phyloP scores from a whole-genome alignment of 2,797 vertebrate genomes.

The Pseudochaenichthys georgianus region DNA sequence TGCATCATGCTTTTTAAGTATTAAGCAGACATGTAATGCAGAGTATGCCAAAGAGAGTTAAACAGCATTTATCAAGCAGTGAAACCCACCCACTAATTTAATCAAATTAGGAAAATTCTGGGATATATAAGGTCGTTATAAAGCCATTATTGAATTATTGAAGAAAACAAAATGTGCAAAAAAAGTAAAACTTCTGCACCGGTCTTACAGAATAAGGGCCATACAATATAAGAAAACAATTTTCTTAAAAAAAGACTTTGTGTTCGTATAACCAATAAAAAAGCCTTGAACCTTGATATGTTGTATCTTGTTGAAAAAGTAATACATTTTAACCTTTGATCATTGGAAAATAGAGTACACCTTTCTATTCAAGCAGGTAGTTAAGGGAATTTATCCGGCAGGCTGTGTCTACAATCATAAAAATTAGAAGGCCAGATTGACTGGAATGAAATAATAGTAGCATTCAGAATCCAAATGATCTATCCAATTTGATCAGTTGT shows the following conservation, averaged over 20 bases:
- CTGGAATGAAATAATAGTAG: not conserved
- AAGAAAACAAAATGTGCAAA: not conserved
- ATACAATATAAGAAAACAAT: not conserved
- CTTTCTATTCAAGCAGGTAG: no score
- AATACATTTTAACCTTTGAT: not conserved
- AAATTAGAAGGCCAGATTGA: not conserved
- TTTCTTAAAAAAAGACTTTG: not conserved
- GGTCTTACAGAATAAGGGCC: not conserved
- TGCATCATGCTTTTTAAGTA: no score
- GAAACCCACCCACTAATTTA: not conserved
- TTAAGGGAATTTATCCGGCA: no score
- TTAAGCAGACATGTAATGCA: no score
- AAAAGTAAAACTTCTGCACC: not conserved
- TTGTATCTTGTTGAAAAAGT: not conserved
- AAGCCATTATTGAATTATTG: not conserved
- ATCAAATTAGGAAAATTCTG: not conserved
- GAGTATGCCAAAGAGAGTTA: not conserved
- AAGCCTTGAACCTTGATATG: not conserved
- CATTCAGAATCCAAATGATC: not conserved
- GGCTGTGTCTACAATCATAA: not conserved
- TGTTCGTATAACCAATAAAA: no score
- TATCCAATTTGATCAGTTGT: not conserved
- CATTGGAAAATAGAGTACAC: not conserved
- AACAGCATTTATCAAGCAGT: not conserved
- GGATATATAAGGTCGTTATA: not conserved